These are phyloP conservation scores for Parasteatoda lunata DNA, from an alignment of 2,888 invertebrate species.

Conservation along the genomic window DNA sequence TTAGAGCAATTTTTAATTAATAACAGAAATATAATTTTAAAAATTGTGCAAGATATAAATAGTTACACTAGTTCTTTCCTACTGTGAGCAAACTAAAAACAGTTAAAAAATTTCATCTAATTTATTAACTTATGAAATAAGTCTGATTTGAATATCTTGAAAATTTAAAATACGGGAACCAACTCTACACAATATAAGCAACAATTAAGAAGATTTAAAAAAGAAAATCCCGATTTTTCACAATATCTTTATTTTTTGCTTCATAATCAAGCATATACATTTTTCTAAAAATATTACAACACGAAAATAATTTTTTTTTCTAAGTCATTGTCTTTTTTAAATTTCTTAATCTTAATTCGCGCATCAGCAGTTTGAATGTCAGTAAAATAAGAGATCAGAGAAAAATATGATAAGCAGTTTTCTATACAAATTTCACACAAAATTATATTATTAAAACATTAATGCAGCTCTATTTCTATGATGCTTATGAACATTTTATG, in stretches of 20 bases:
- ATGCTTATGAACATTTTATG: constrained; percentile 20
- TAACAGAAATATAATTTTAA: too few relatives aligned
- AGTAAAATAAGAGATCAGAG: constrained; percentile 65
- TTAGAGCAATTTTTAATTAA: too few relatives aligned
- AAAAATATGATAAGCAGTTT: constrained; percentile 62
- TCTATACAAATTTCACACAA: constrained; percentile 64
- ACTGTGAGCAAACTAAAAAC: too few relatives aligned
- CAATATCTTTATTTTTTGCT: constrained; percentile 65
- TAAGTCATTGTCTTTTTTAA: constrained; percentile 58
- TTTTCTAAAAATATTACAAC: constrained; percentile 69
- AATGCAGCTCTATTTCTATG: constrained; percentile 25
- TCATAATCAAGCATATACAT: constrained; percentile 68
- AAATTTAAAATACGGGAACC: too few relatives aligned
- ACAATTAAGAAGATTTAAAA: too few relatives aligned
- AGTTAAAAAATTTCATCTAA: too few relatives aligned
- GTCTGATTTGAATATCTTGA: too few relatives aligned
- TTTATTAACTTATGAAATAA: too few relatives aligned
- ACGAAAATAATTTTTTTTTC: constrained; percentile 67
- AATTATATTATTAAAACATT: constrained; percentile 49
- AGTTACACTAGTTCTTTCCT: too few relatives aligned
- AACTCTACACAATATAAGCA: too few relatives aligned
- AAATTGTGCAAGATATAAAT: too few relatives aligned
- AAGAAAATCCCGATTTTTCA: constrained; percentile 24
- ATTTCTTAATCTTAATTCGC: constrained; percentile 39
- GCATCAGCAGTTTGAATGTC: constrained; percentile 42